Evolutionary conservation across 2,113 vertebrate genomes (phyloP), one percentile per base, ranked within the genome.

Genomic region (Cricetomys ansorgei): DNA sequence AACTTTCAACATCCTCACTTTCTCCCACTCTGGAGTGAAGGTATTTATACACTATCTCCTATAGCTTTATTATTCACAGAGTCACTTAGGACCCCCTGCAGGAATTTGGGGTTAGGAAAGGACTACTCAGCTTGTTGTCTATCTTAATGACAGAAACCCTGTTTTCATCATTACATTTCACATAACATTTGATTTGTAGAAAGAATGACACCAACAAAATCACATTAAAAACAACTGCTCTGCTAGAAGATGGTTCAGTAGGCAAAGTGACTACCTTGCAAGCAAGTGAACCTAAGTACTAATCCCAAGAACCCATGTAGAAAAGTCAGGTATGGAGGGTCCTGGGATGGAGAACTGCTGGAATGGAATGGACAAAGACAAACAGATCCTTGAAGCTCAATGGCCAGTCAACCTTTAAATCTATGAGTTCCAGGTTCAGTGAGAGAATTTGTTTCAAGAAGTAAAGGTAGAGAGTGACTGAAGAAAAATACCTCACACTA

Each of bases 101-200:
- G 21, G 31, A 27, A 37, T 19, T 34, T 37, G 21, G 8, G 1
- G 5, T 4, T 23, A 70, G 7, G 17, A 0, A 10, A 2, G 1
- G 1, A 15, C 5, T 40, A 12, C 19, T 75, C 45, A 73, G 16
- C 8, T 31, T 75, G 55, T 69, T 50, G 23, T 62, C 72, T 13
- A 21, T 11, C 67, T 73, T 23, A 59, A 10, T 40, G 48, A 84
- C 3, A 73, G 25, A 48, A 88, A 25, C n/a, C 59, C 67, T 65
- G 64, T 17, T 70, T 57, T 40, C 19, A 12, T 40, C 67, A 40
- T 48, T 37, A 29, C 77, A 83, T 40, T 50, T 92, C 67, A 40
- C 19, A 79, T 5, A 27, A 12, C 25, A 45, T 73, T 37, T 75
- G 27, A 90, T 83, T 45, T 83, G 67, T 23, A 92, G 40, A 86